Base-by-base conservation (phyloP, 2,113 vertebrate species). In the Cepphus grylle region DNA sequence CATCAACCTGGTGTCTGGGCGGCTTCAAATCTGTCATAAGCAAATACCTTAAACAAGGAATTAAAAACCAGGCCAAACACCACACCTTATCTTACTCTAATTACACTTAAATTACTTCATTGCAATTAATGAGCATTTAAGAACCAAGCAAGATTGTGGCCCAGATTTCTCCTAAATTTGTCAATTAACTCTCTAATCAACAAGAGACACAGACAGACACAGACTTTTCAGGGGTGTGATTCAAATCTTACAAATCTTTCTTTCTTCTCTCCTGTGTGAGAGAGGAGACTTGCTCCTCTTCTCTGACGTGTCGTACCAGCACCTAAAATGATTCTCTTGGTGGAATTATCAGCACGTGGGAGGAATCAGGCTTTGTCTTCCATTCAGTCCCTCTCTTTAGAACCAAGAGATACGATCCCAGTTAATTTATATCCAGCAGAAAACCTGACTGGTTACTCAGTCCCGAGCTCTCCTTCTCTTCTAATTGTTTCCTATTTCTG, bases 201-300 rank as follows among this genome's bases (percentile, higher is more conserved):
- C 0, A 0, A 25, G 29, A 86, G 27, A 29, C 62, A 42, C 34
- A 62, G 12, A 19, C 8, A 63, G 20, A 32, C 11, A 23, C 6
- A 23, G 52, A n/a, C 52, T 52, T 67, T 58, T 47, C 34, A 52
- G 52, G 29, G 11, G 14, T 42, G 23, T 26, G 47, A 81, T 4
- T 56, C 11, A 34, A 62, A 36, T 17, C 34, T 38, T 15, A 61
- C 12, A 29, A 61, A 36, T 17, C 38, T 30, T 17, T 56, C 38
- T 65, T 50, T 29, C 30, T 47, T 32, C 45, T 43, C 66, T 43
- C 3, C 22, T 15, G 26, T 11, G 20, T 12, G 17, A 65, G 58
- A 61, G 22, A 19, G 9, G 12, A 70, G 38, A 34, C 18, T 29
- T 36, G 32, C 14, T 80, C 38, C 19, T 58, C 49, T 76, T 30